Conservation (phyloP, 2,888 invertebrate species). For the Ptilodon capucinus region DNA sequence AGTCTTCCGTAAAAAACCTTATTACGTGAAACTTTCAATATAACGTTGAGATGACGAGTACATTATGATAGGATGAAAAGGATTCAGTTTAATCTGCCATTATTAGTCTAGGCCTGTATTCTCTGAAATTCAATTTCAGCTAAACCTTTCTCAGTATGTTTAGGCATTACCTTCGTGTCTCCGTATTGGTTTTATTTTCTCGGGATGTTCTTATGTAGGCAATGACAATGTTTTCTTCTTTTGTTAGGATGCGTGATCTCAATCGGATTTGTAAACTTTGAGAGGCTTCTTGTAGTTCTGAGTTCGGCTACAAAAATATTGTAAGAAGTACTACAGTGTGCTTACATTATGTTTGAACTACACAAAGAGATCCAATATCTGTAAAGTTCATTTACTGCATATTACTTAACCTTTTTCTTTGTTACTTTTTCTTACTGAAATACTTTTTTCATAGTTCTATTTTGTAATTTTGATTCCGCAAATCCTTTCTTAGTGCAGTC, state of each 20-base stretch:
- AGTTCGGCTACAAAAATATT: too few species aligned
- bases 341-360: too few species aligned
- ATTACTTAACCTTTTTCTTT: too few species aligned
- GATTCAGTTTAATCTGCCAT: conserved; percentile 28
- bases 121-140: conserved; percentile 42
- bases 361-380: too few species aligned
- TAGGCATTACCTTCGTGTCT: conserved; percentile 33
- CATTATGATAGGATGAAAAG: conserved; percentile 29
- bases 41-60: conserved; percentile 37
- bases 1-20: too few species aligned
- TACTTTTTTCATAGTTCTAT: background rate
- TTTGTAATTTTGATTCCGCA: background rate
- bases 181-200: conserved; percentile 36
- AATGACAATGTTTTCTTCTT: background rate
- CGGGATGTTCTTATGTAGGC: conserved; percentile 10
- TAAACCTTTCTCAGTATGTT: conserved; percentile 34
- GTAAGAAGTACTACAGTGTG: too few species aligned
- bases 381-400: too few species aligned
- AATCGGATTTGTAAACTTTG: background rate
- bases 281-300: background rate
- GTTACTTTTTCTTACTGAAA: background rate
- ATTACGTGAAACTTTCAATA: conserved; percentile 34
- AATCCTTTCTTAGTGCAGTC: background rate
- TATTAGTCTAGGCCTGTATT: conserved; percentile 43
- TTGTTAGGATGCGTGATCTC: background rate